These are phyloP conservation scores for Manis pentadactyla DNA, from an alignment of 2,797 vertebrate genomes.

Conservation along the genomic window DNA sequence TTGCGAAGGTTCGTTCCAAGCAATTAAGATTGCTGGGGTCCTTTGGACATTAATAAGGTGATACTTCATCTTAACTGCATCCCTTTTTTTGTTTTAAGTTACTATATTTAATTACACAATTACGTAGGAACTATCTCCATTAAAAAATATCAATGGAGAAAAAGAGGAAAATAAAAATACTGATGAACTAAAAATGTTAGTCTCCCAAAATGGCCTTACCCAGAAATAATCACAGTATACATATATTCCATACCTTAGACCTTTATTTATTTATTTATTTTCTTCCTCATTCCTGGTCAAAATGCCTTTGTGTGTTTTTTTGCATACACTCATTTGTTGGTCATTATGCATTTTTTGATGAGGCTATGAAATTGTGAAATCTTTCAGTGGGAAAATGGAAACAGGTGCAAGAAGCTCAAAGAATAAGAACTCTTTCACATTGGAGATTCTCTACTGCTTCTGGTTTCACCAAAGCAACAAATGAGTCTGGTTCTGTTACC, in stretches of 20 bases:
- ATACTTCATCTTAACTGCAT: slow-evolving; percentile 65
- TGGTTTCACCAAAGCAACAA: neutral
- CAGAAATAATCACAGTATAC: neutral
- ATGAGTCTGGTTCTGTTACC: neutral
- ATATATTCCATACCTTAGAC: neutral
- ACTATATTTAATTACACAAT: neutral
- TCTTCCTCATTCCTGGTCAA: neutral
- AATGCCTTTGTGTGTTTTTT: neutral
- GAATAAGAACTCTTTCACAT: neutral
- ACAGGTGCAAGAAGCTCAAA: neutral
- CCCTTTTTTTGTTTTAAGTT: neutral
- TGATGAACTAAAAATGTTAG: neutral
- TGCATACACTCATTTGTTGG: neutral
- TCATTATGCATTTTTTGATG: neutral
- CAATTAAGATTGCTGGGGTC: slow-evolving; percentile 62
- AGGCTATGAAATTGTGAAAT: neutral
- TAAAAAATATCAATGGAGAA: neutral
- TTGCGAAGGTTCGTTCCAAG: slow-evolving; percentile 39
- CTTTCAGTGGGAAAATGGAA: neutral
- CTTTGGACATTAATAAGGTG: neutral
- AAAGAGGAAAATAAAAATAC: neutral
- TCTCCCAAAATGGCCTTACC: neutral
- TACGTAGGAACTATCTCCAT: neutral
- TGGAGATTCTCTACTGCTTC: neutral
- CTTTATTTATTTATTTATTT: neutral